Evolutionary conservation across 2,797 vertebrate species (phyloP).

Genomic region (Taeniopygia guttata): DNA sequence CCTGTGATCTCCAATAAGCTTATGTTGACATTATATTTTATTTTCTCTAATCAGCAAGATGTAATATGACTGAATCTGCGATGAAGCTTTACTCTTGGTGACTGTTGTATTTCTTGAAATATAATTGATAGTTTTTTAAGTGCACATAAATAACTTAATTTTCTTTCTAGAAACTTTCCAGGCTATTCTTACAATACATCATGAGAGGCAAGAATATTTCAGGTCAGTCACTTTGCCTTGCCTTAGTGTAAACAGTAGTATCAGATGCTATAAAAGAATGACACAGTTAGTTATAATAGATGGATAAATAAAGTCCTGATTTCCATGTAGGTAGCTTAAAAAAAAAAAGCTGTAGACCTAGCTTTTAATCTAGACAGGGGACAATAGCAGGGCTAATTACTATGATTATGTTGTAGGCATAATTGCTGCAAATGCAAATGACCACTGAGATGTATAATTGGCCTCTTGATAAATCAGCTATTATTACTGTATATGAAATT

Average conservation of each 20-base stretch:
- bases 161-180: neutral
- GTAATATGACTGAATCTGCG: neutral
- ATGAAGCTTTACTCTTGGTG: neutral
- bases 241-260: neutral
- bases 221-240: neutral
- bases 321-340: neutral
- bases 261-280: neutral
- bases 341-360: neutral
- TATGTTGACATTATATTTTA: neutral
- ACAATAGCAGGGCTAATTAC: neutral
- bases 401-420: neutral
- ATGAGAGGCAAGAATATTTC: neutral
- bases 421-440: slow-evolving; percentile 6
- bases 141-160: neutral
- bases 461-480: neutral
- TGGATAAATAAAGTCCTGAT: neutral
- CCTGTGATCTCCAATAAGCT: neutral
- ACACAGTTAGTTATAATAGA: rapidly evolving
- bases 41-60: neutral
- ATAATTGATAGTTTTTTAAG: neutral
- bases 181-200: neutral
- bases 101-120: neutral
- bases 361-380: neutral
- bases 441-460: neutral
- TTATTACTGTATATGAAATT: neutral